phyloP scores from a whole-genome alignment of 2,888 invertebrate genomes.

The Petrolisthes cinctipes region DNA sequence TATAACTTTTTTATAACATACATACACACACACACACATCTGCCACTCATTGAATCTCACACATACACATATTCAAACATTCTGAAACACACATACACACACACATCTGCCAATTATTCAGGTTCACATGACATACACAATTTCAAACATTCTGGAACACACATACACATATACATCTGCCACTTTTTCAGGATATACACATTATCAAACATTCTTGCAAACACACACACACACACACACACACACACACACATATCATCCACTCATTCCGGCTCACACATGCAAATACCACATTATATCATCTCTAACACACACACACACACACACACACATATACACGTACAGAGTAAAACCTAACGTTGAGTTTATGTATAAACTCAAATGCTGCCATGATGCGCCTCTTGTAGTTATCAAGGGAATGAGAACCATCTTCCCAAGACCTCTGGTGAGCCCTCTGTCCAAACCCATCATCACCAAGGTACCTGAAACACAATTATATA shows the following conservation, averaged over 20 bases:
- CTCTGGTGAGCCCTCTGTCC: slow-evolving; percentile 66
- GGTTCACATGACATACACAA: background rate
- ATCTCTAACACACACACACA: background rate
- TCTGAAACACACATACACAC: too few species aligned
- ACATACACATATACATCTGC: background rate
- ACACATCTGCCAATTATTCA: too few species aligned
- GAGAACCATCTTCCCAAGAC: slow-evolving; percentile 76
- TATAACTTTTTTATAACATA: too few species aligned
- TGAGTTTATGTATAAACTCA: slow-evolving; percentile 77
- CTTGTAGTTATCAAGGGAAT: slow-evolving; percentile 75
- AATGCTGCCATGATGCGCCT: slow-evolving; percentile 75
- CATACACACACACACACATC: too few species aligned
- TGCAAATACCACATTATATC: too few species aligned
- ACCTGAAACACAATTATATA: slow-evolving; percentile 38
- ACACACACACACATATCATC: too few species aligned
- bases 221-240: too few species aligned
- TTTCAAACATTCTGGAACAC: background rate
- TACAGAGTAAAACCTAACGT: slow-evolving; percentile 67
- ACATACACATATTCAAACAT: too few species aligned
- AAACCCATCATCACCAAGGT: slow-evolving; percentile 55
- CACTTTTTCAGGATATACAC: too few species aligned
- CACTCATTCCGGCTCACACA: background rate
- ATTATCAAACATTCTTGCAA: too few species aligned
- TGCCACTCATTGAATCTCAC: too few species aligned
- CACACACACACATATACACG: slow-evolving; percentile 10